A percentile compares a stretch with the other conserved stretches of the same genome.
Conservation (phyloP, 1,140 invertebrate genomes). For the Venturia canescens region DNA sequence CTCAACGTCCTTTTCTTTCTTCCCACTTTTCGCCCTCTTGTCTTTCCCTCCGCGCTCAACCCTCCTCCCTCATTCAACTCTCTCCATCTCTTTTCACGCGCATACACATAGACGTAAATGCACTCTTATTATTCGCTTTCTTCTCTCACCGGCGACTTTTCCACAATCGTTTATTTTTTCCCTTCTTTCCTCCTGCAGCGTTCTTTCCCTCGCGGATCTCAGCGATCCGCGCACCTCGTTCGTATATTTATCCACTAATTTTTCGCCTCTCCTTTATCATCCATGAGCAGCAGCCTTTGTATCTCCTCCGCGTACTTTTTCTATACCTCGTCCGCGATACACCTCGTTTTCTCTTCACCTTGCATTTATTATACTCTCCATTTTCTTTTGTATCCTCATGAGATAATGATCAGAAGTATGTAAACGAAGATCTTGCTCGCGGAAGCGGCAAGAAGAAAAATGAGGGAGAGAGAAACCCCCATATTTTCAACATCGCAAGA, state of each 20-base stretch:
- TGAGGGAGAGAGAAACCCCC: not conserved
- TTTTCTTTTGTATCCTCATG: constrained; percentile 11
- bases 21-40: constrained; percentile 15
- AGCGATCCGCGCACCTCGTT: not conserved
- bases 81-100: constrained; percentile 45
- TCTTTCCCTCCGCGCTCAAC: constrained; percentile 40
- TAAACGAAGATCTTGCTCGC: constrained; percentile 32
- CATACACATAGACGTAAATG: not conserved
- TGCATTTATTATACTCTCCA: not conserved
- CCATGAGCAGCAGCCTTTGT: not conserved
- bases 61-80: constrained; percentile 24
- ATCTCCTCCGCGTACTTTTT: not conserved
- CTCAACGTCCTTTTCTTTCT: constrained; percentile 37
- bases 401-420: constrained; percentile 25
- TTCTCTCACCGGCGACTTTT: constrained; percentile 52
- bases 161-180: constrained; percentile 22
- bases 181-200: not conserved
- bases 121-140: constrained; percentile 48
- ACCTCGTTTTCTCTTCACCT: constrained; percentile 54
- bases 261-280: not conserved
- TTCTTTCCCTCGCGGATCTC: not conserved
- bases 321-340: constrained; percentile 45
- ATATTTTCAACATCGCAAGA: not conserved
- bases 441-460: constrained; percentile 49
- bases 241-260: not conserved